Conservation (phyloP, 2,888 invertebrate genomes). For the Vesta saturnalis region DNA sequence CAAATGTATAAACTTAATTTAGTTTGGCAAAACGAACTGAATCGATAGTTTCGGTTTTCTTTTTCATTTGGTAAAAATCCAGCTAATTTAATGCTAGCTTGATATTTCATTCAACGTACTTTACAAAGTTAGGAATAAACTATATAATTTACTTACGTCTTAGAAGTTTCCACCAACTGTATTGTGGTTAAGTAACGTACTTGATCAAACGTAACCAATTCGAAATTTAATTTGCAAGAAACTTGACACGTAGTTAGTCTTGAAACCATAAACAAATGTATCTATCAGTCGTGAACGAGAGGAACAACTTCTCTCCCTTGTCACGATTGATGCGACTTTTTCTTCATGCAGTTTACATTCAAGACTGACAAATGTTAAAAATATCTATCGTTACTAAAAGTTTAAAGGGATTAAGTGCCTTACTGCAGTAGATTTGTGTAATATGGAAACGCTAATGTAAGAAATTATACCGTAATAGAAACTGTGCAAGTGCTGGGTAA, state of each 20-base stretch:
- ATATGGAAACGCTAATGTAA: conserved; percentile 36
- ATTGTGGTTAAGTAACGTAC: not conserved
- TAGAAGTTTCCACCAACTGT: no score
- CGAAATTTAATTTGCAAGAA: conserved; percentile 35
- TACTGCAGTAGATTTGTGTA: conserved; percentile 25
- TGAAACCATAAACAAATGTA: conserved; percentile 47
- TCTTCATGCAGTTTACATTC: no score
- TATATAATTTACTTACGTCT: no score
- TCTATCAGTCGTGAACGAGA: conserved; percentile 41
- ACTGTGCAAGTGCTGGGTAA: conserved; percentile 30
- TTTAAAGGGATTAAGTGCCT: not conserved
- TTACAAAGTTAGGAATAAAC: no score
- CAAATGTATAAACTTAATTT: no score
- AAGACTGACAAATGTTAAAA: no score
- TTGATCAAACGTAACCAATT: conserved; percentile 33
- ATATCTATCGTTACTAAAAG: not conserved
- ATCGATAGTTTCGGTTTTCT: no score
- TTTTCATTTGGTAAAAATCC: no score
- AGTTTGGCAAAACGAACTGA: no score
- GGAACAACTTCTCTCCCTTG: conserved; percentile 44
- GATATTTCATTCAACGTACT: no score
- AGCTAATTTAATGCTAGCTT: no score
- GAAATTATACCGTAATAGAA: conserved; percentile 41
- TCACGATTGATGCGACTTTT: not conserved
- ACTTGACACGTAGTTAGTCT: conserved; percentile 28